Percentiles rank a stretch among this genome's conserved stretches.
These are phyloP conservation scores for Cremastinae sp. DNA, from an alignment of 2,888 invertebrate species.

Conservation along the genomic window DNA sequence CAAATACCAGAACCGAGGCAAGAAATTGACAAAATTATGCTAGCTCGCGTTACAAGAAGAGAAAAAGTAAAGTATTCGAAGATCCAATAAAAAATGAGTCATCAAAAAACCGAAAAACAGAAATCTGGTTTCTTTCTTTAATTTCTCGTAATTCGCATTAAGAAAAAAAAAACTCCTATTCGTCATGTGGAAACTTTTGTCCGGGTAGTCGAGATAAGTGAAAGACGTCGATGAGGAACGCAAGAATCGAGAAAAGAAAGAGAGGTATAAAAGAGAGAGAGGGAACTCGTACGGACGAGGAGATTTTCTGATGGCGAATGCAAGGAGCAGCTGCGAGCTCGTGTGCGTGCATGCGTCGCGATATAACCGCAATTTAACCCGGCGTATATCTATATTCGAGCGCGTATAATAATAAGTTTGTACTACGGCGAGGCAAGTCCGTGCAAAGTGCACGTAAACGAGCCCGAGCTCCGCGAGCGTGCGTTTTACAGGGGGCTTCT, in stretches of 20 bases:
- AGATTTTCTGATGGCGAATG: slow-evolving; percentile 36
- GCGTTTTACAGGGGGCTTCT: slow-evolving; percentile 10
- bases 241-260: background rate
- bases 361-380: slow-evolving; percentile 3
- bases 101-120: too few species aligned
- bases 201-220: slow-evolving; percentile 40
- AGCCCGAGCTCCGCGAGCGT: background rate
- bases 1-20: too few species aligned
- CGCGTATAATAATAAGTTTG: background rate
- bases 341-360: slow-evolving; percentile 41
- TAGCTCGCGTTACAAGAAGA: too few species aligned
- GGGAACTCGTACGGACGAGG: slow-evolving; percentile 43
- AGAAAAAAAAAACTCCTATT: too few species aligned
- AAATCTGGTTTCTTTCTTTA: too few species aligned
- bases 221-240: slow-evolving; percentile 13
- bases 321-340: slow-evolving; percentile 40
- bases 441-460: slow-evolving; percentile 34
- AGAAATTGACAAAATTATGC: too few species aligned
- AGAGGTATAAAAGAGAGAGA: slow-evolving; percentile 34
- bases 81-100: too few species aligned
- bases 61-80: too few species aligned
- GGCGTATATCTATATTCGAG: too few species aligned
- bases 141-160: too few species aligned
- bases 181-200: too few species aligned
- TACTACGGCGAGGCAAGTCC: slow-evolving; percentile 13